These are phyloP conservation scores for Aculops lycopersici DNA, from an alignment of 1,140 invertebrate species.

Conservation along the genomic window DNA sequence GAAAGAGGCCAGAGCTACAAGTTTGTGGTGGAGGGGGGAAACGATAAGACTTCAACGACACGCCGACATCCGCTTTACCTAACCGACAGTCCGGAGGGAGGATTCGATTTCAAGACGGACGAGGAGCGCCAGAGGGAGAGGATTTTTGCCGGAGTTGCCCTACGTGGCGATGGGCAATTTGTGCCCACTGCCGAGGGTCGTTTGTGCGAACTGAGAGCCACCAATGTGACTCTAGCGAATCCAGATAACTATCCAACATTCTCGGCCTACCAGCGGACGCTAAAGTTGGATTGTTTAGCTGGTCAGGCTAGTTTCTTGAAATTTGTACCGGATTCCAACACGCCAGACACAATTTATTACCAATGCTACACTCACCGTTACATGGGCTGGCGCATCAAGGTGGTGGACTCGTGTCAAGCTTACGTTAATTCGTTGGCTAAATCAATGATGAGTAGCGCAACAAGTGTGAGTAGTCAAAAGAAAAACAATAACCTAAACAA, in stretches of 20 bases:
- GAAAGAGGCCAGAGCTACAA: constrained; percentile 47
- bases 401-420: constrained; percentile 35
- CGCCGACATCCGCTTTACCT: constrained; percentile 81
- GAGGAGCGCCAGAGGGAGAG: constrained; percentile 45
- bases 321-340: constrained; percentile 52
- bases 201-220: constrained; percentile 39
- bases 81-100: constrained; percentile 61
- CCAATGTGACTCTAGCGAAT: neutral
- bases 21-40: constrained; percentile 57
- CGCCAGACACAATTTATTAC: constrained; percentile 52
- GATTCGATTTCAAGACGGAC: constrained; percentile 45
- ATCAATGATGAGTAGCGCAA: constrained; percentile 1
- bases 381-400: constrained; percentile 74
- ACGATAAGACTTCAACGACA: constrained; percentile 36
- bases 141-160: constrained; percentile 43
- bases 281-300: constrained; percentile 42
- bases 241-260: constrained; percentile 43
- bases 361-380: constrained; percentile 68
- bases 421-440: neutral
- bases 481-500: neutral
- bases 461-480: neutral
- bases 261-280: constrained; percentile 47
- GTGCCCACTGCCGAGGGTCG: constrained; percentile 23
- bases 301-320: constrained; percentile 34
- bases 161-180: constrained; percentile 27